Evolutionary conservation across 2,888 invertebrate species (phyloP).

Genomic region (Drosophila anceps): DNA sequence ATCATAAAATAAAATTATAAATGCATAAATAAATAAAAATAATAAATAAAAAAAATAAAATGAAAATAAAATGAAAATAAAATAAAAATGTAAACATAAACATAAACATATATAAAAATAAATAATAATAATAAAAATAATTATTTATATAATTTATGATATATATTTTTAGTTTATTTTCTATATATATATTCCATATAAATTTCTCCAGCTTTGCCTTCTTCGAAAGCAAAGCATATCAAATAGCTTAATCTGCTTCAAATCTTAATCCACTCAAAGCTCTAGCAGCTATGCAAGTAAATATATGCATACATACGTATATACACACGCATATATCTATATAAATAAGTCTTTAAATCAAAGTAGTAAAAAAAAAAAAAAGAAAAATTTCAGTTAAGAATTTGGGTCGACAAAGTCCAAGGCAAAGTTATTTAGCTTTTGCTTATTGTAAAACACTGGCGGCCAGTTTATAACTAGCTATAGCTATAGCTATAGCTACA

Average conservation of each 20-base stretch:
- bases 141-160: no score
- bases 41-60: not conserved
- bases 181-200: not conserved
- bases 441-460: not conserved
- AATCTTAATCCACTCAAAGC: not conserved
- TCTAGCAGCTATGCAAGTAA: not conserved
- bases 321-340: no score
- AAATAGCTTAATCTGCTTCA: not conserved
- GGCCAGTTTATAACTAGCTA: not conserved
- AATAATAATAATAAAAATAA: no score
- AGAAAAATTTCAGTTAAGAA: constrained; percentile 15
- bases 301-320: not conserved
- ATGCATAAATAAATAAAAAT: not conserved
- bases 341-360: constrained; percentile 7
- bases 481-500: not conserved
- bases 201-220: not conserved
- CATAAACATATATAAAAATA: no score
- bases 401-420: constrained; percentile 41
- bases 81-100: no score
- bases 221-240: not conserved
- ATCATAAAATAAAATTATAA: no score
- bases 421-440: not conserved
- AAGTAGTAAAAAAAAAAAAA: constrained; percentile 2
- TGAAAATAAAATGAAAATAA: no score
- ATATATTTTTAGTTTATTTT: not conserved